Conservation (phyloP, 2,888 invertebrate species). For the Junonia oenone region DNA sequence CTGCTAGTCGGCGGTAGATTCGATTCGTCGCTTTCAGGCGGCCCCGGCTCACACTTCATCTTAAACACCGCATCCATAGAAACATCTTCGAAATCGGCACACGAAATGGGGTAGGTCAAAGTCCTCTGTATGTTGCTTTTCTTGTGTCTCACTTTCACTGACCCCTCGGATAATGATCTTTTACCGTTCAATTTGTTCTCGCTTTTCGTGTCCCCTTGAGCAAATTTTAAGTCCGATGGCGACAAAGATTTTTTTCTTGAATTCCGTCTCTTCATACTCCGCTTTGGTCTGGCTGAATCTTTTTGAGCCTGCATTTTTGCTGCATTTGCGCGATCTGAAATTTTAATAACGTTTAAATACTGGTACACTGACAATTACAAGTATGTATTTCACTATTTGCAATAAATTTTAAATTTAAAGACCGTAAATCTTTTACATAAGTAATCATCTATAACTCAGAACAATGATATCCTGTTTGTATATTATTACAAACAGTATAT, state of each 20-base stretch:
- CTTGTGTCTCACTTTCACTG: conserved; percentile 70
- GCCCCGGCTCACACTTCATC: conserved; percentile 49
- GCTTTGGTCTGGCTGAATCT: conserved; percentile 68
- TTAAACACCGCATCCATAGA: conserved; percentile 49
- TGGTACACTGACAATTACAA: neutral
- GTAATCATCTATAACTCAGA: too few species aligned
- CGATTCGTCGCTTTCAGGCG: conserved; percentile 69
- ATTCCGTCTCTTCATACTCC: conserved; percentile 69
- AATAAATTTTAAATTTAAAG: neutral
- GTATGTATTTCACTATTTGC: neutral
- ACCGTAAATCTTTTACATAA: too few species aligned
- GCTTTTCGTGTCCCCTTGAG: conserved; percentile 52
- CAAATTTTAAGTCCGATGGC: conserved; percentile 66
- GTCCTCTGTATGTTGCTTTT: conserved; percentile 73
- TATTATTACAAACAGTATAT: too few species aligned
- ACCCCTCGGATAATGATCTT: conserved; percentile 68
- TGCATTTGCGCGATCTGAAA: conserved; percentile 62
- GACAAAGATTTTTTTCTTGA: conserved; percentile 75
- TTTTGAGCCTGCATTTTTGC: conserved; percentile 67
- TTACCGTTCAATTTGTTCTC: conserved; percentile 60
- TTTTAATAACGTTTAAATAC: neutral
- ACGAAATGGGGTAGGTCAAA: conserved; percentile 70
- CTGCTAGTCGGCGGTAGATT: conserved; percentile 71
- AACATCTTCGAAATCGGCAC: conserved; percentile 52
- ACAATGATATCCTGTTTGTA: too few species aligned